A percentile compares a stretch with the other conserved stretches of the same genome.
Evolutionary conservation across 2,888 invertebrate genomes (phyloP).

Genomic region (Osmoderma eremita): DNA sequence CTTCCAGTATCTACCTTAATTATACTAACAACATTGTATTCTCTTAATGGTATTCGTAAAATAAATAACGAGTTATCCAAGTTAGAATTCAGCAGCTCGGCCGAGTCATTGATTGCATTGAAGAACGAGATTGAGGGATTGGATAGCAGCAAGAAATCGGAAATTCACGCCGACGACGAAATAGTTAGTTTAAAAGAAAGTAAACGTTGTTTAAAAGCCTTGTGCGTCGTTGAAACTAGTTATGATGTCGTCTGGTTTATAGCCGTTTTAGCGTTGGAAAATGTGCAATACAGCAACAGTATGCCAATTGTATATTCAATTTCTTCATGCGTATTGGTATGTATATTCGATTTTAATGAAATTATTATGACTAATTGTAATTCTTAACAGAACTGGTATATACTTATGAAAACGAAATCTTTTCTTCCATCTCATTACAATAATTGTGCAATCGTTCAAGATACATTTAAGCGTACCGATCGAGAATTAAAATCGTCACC

Average conservation of each 20-base stretch:
- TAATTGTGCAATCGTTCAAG: slow-evolving; percentile 43
- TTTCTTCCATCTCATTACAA: slow-evolving; percentile 55
- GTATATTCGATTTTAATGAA: slow-evolving; percentile 41
- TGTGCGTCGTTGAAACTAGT: slow-evolving; percentile 75
- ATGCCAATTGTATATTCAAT: slow-evolving; percentile 71
- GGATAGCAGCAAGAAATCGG: slow-evolving; percentile 54
- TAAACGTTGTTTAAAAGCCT: slow-evolving; percentile 70
- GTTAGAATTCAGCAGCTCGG: slow-evolving; percentile 60
- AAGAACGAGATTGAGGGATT: slow-evolving; percentile 56
- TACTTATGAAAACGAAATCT: slow-evolving; percentile 59
- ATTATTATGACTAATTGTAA: slow-evolving; percentile 1
- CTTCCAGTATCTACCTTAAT: slow-evolving; percentile 76
- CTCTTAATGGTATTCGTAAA: slow-evolving; percentile 67
- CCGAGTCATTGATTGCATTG: slow-evolving; percentile 59
- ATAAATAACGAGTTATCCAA: slow-evolving; percentile 62
- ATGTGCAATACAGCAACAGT: slow-evolving; percentile 69
- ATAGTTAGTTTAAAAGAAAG: slow-evolving; percentile 67
- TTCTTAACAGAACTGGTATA: slow-evolving; percentile 62
- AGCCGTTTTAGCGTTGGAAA: slow-evolving; percentile 77
- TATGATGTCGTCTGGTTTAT: slow-evolving; percentile 80
- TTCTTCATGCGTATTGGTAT: slow-evolving; percentile 70
- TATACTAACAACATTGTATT: slow-evolving; percentile 70
- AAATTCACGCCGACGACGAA: slow-evolving; percentile 52
- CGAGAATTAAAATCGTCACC: slow-evolving; percentile 48
- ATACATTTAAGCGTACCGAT: slow-evolving; percentile 43